A percentile compares a stretch with the other conserved stretches of the same genome.
Evolutionary conservation across 2,797 vertebrate genomes (phyloP).

Genomic region (Manis crassicaudata): DNA sequence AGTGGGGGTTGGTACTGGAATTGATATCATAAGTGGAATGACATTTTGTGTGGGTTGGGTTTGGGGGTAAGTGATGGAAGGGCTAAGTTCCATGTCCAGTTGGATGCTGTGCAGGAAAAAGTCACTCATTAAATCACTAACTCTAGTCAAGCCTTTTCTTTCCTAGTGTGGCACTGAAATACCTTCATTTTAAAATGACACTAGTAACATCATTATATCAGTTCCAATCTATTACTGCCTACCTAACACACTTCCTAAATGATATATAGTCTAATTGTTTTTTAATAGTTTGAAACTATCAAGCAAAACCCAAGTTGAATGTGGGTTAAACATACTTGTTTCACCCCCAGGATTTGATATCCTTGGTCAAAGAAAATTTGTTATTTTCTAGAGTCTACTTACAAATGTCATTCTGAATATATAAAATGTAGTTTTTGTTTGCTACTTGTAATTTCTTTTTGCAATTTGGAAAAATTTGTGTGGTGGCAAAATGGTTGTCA

Average conservation of each 20-base stretch:
- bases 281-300: slow-evolving; percentile 21
- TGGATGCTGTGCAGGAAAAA: neutral
- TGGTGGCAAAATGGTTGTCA: neutral
- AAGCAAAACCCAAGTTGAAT: neutral
- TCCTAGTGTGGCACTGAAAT: neutral
- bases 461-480: neutral
- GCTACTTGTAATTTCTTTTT: neutral
- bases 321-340: neutral
- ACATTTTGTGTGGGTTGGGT: neutral
- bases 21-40: neutral
- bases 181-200: neutral
- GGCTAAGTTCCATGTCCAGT: neutral
- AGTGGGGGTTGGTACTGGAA: neutral
- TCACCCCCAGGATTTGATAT: neutral
- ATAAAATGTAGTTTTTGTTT: neutral
- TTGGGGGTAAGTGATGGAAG: neutral
- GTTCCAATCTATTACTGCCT: neutral
- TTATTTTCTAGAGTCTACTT: neutral
- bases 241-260: neutral
- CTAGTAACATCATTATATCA: neutral
- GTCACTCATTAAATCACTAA: neutral
- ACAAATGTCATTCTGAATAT: neutral
- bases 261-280: neutral
- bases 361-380: neutral
- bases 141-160: neutral